Evolutionary conservation across 2,113 vertebrate genomes (phyloP), one percentile per base, ranked within the genome.

Genomic region (Chamaetylas fuelleborni): DNA sequence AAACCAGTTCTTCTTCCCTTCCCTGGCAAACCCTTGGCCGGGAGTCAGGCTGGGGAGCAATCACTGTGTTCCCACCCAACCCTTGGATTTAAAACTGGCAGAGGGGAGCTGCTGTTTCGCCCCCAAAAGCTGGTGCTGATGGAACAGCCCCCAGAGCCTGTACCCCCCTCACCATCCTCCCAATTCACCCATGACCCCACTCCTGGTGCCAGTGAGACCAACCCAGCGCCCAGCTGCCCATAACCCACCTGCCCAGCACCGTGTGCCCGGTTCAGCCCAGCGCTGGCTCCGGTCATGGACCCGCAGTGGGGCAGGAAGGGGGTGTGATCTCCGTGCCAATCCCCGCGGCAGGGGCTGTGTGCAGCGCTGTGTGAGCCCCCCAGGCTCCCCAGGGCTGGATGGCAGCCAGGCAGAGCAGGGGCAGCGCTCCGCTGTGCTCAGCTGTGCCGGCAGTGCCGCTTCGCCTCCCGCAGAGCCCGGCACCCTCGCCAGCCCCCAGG

Each of bases 251-350:
- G 54, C 57, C 71, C 23, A 6, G 58, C 50, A 69, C 54, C 12
- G 43, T 33, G 33, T 79, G 64, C 73, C 43, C 0, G 0, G 23
- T 53, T 95, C 74, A 88, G 82, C 54, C 62, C 53, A 13, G 58
- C 1, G 4, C 79, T 4, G 5, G 14, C 47, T 70, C 78, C 11
- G 2, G 23, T 77, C 74, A 48, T 2, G 66, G 48, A 50, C 54
- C 36, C 4, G 0, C 11, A 1, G 38, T 0, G 5, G 56, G 61
- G 57, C 5, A 9, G 51, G 74, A 33, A 26, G 40, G 65, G 33
- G 34, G 4, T 0, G 28, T 3, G n/a, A 13, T 36, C 24, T 18
- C 40, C 1, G 57, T 29, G 50, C 57, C n/a, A 11, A 1, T 12
- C 33, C 60, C 77, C 3, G 8, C 17, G 66, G 33, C 11, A 5